A percentile compares a stretch with the other conserved stretches of the same genome.
Evolutionary conservation across 2,797 vertebrate species (phyloP).

Genomic region (Pogoniulus pusillus): DNA sequence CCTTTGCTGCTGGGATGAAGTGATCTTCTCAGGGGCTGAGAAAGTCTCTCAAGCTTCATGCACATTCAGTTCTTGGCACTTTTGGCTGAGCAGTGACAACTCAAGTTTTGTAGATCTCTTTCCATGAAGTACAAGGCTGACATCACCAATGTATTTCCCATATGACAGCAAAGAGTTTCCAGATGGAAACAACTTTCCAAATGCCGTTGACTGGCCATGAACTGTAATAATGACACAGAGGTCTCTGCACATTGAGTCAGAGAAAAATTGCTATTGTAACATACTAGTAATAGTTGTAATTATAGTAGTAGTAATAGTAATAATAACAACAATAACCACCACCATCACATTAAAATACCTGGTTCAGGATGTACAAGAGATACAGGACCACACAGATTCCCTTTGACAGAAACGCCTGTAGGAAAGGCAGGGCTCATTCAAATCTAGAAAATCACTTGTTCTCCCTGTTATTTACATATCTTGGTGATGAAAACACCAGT

Average conservation of each 20-base stretch:
- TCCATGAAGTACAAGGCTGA: conserved; percentile 27
- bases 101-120: conserved; percentile 3
- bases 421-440: background rate
- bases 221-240: background rate
- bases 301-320: background rate
- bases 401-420: background rate
- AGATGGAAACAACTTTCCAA: conserved; percentile 49
- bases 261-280: background rate
- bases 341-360: background rate
- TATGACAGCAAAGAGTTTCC: conserved; percentile 55
- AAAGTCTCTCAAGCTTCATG: background rate
- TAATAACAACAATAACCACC: background rate
- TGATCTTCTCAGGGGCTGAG: background rate
- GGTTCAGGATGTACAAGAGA: background rate
- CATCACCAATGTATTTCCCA: conserved; percentile 22
- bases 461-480: background rate
- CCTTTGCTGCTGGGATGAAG: background rate
- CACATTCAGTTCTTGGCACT: conserved; percentile 22
- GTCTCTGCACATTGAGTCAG: background rate
- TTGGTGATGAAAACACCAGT: background rate
- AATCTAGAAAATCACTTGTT: background rate
- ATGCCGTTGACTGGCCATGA: background rate
- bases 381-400: background rate
- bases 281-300: background rate
- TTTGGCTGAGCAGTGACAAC: conserved; percentile 13